A percentile compares a stretch with the other conserved stretches of the same genome.
These are phyloP conservation scores for Syncerus caffer DNA, from an alignment of 2,797 vertebrate genomes.

Conservation along the genomic window DNA sequence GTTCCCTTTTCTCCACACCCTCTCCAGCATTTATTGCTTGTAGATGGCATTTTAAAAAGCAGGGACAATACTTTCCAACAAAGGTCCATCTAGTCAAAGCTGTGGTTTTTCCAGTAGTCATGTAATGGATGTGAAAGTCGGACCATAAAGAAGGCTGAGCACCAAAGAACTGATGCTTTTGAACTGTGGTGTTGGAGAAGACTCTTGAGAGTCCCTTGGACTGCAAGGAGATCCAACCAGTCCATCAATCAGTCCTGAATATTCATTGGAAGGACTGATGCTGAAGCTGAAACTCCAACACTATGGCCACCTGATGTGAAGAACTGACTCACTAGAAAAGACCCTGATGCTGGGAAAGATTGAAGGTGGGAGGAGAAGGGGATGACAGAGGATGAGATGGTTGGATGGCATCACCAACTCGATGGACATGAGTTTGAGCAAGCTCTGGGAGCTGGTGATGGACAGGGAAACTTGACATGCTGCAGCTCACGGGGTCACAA, in stretches of 20 bases:
- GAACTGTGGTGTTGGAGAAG: neutral
- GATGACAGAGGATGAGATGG: neutral
- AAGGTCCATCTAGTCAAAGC: neutral
- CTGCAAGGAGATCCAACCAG: neutral
- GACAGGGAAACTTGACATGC: fast-evolving
- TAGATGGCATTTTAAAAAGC: neutral
- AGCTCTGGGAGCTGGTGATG: fast-evolving
- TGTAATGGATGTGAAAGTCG: neutral
- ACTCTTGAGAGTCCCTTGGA: neutral
- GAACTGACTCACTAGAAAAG: neutral
- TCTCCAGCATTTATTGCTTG: too few relatives aligned
- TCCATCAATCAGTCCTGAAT: neutral
- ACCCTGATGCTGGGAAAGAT: neutral
- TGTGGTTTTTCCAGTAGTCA: neutral
- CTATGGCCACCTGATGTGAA: neutral
- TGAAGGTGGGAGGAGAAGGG: neutral
- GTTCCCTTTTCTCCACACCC: too few relatives aligned
- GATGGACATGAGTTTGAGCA: neutral
- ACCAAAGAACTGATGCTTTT: neutral
- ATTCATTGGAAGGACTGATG: neutral
- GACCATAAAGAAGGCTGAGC: neutral
- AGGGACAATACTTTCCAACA: neutral
- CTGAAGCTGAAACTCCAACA: neutral
- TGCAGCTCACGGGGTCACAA: neutral
- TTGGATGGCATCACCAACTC: neutral